Conservation (phyloP, 2,888 invertebrate species). For the Drosophila rellima region DNA sequence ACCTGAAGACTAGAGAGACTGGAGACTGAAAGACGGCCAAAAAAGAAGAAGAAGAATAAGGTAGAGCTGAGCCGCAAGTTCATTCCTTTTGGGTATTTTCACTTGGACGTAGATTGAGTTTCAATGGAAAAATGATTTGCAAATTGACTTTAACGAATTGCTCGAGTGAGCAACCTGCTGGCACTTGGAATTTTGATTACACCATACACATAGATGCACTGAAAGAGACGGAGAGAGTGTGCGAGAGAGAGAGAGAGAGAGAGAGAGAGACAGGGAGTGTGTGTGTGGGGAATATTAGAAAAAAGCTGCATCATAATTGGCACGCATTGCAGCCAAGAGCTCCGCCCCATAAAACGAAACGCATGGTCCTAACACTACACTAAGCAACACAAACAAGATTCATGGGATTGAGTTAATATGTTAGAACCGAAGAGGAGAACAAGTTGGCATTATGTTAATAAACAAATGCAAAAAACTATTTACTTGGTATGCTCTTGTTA, state of each 20-base stretch:
- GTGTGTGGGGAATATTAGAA: constrained; percentile 38
- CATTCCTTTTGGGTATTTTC: constrained; percentile 77
- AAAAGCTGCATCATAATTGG: constrained; percentile 64
- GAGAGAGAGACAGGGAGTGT: not conserved
- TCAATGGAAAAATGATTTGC: constrained; percentile 84
- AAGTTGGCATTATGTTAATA: not conserved
- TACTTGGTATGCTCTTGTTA: not conserved
- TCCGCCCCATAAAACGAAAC: constrained; percentile 23
- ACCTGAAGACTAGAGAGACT: constrained; percentile 21
- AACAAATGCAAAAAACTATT: not conserved
- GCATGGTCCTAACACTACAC: constrained; percentile 31
- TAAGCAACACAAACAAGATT: constrained; percentile 19
- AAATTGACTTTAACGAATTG: constrained; percentile 84
- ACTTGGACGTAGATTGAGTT: constrained; percentile 82
- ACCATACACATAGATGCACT: constrained; percentile 41
- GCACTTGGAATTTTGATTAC: constrained; percentile 79
- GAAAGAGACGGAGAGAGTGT: constrained; percentile 2
- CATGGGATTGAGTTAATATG: too few relatives aligned
- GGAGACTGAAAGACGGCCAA: not conserved
- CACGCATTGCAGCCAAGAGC: constrained; percentile 59
- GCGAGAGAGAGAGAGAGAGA: not conserved
- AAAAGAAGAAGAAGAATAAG: not conserved
- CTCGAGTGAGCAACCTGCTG: constrained; percentile 70
- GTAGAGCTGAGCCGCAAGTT: constrained; percentile 26
- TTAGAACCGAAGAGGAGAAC: not conserved